These are phyloP conservation scores for Sericinus montela DNA, from an alignment of 2,888 invertebrate species.

Conservation along the genomic window DNA sequence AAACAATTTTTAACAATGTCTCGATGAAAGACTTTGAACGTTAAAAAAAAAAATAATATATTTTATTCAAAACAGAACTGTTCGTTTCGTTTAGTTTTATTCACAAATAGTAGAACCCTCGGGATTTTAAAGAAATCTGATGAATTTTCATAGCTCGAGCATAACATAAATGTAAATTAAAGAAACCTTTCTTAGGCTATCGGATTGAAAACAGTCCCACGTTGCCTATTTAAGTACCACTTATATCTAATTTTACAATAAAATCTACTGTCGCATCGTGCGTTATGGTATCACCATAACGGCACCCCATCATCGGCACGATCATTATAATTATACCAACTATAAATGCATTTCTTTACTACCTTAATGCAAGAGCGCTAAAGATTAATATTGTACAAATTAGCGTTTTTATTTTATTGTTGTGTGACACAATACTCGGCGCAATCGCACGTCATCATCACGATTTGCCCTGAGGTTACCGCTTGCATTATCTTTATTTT, in stretches of 20 bases:
- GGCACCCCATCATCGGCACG: constrained; percentile 27
- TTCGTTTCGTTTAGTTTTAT: too few relatives aligned
- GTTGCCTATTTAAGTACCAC: constrained; percentile 9
- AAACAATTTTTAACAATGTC: too few relatives aligned
- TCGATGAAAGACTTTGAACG: too few relatives aligned
- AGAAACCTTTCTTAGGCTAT: constrained; percentile 9
- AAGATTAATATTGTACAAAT: neutral
- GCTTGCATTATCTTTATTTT: constrained; percentile 18
- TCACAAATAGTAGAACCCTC: too few relatives aligned
- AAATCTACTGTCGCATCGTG: constrained; percentile 25
- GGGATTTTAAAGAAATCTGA: too few relatives aligned
- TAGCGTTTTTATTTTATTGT: neutral
- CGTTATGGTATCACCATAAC: constrained; percentile 27
- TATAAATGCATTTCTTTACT: constrained; percentile 4
- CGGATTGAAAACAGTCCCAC: constrained; percentile 12
- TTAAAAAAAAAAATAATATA: too few relatives aligned
- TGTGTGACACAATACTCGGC: constrained; percentile 28
- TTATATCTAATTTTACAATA: constrained; percentile 16
- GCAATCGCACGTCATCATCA: constrained; percentile 46
- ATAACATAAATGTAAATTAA: neutral
- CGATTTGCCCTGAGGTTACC: constrained; percentile 44
- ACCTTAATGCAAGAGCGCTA: neutral
- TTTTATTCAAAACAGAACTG: too few relatives aligned
- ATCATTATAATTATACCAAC: constrained; percentile 25
- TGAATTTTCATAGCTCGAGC: neutral